Percentiles rank a stretch among this genome's conserved stretches.
These are phyloP conservation scores for Cebuella pygmaea DNA, from an alignment of 2,797 vertebrate genomes.

Conservation along the genomic window DNA sequence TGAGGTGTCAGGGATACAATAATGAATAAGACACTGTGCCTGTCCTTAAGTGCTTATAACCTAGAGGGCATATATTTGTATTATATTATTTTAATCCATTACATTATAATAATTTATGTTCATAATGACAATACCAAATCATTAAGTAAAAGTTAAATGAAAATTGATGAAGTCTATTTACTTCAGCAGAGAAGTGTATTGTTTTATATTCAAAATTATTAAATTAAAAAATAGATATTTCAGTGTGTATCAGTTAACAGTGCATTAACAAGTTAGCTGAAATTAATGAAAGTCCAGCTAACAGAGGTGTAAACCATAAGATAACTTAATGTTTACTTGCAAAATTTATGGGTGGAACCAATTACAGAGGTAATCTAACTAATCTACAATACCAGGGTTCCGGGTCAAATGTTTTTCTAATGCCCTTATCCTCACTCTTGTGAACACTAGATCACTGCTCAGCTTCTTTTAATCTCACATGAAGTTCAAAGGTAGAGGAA, in stretches of 20 bases:
- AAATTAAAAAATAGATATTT: not conserved
- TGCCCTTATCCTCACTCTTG: not conserved
- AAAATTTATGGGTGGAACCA: not conserved
- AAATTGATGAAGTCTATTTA: not conserved
- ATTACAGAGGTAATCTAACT: not conserved
- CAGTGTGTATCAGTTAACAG: not conserved
- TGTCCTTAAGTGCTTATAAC: not conserved
- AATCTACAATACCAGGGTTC: not conserved
- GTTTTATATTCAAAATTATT: not conserved
- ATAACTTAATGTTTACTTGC: not conserved
- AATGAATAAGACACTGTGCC: not conserved
- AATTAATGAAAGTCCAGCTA: not conserved
- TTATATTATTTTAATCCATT: not conserved
- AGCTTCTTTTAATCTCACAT: not conserved
- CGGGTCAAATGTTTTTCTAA: not conserved
- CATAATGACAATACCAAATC: not conserved
- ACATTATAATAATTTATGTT: not conserved
- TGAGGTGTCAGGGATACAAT: not conserved
- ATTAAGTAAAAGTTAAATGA: not conserved
- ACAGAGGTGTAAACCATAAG: not conserved
- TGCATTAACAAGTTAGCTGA: not conserved
- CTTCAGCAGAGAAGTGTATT: not conserved
- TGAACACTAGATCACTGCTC: not conserved
- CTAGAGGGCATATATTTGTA: not conserved
- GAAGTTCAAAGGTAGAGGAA: not conserved